Evolutionary conservation across 2,113 vertebrate species (phyloP), one percentile per base, ranked within the genome.

Genomic region (Potamarius usumacintae): DNA sequence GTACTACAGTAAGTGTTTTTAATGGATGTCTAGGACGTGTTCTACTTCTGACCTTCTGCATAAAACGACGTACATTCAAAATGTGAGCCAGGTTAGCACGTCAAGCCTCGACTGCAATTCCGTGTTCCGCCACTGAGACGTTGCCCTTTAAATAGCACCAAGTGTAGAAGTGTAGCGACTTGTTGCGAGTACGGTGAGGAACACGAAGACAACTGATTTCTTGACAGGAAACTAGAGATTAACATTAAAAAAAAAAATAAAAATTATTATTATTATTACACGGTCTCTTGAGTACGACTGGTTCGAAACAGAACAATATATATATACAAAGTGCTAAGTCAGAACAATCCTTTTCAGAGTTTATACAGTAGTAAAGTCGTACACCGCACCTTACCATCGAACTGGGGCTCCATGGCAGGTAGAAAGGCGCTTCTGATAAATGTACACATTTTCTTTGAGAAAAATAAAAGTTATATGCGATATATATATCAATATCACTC

Each of bases 351-450:
- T 93, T 94, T 92, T 94, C 93, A 89, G 91, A 92, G 93, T 93
- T 93, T 90, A 93, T 94, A 94, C 92, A 89, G 88, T 95, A 95
- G 95, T 96, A 92, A 93, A 95, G 91, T 94, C 90, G n/a, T 63
- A 79, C 92, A 94, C 90, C 90, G 93, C 90, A 95, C 94, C 95
- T 95, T 94, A 95, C 95, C 96, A 95, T 95, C 90, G 94, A 94
- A 95, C 95, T 53, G 95, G 42, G 42, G 96, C 96, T 96, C 95
- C 95, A 94, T 93, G 95, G 94, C 94, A 95, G 94, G 95, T 95
- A 95, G 92, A 96, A 97, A 97, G 96, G 97, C 94, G 93, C 97
- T 97, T 91, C 95, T 93, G 93, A 96, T 96, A 90, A 42, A 95
- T 94, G 94, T 92, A 94, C 93, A 94, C 94, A 91, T 92, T 93